These are phyloP conservation scores for Bibio marci DNA, from an alignment of 2,888 invertebrate species.

Conservation along the genomic window DNA sequence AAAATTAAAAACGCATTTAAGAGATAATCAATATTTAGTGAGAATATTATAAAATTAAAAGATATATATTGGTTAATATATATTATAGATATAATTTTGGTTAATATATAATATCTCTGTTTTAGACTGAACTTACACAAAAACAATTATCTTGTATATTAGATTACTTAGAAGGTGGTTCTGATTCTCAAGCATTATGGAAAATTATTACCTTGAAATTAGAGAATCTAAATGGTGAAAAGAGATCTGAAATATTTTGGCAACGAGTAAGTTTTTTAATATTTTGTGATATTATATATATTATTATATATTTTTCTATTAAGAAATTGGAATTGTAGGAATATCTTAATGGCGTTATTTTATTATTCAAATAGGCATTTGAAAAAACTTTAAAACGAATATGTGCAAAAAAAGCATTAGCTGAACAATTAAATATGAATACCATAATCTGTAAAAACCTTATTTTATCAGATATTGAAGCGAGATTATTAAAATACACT, in stretches of 20 bases:
- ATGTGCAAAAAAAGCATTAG: background rate
- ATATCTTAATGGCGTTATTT: too few relatives aligned
- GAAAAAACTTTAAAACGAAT: background rate
- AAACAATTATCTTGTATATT: conserved; percentile 9
- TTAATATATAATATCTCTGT: background rate
- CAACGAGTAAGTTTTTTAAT: conserved; percentile 8
- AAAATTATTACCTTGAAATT: conserved; percentile 8
- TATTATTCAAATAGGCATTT: background rate
- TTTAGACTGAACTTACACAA: background rate
- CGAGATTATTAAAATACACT: too few relatives aligned
- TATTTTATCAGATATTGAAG: too few relatives aligned
- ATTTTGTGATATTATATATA: too few relatives aligned
- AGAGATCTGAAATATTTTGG: conserved; percentile 7
- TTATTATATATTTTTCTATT: too few relatives aligned
- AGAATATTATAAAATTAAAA: background rate
- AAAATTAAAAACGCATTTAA: background rate
- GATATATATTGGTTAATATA: background rate
- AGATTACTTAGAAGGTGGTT: conserved; percentile 10
- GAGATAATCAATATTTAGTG: background rate
- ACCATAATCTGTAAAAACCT: too few relatives aligned
- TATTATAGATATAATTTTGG: background rate
- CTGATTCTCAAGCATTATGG: conserved; percentile 9
- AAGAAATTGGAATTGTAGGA: background rate
- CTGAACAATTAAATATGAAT: background rate
- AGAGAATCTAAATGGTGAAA: conserved; percentile 6